Conservation (phyloP, 2,113 vertebrate species). For the Halcyon malimbica region DNA sequence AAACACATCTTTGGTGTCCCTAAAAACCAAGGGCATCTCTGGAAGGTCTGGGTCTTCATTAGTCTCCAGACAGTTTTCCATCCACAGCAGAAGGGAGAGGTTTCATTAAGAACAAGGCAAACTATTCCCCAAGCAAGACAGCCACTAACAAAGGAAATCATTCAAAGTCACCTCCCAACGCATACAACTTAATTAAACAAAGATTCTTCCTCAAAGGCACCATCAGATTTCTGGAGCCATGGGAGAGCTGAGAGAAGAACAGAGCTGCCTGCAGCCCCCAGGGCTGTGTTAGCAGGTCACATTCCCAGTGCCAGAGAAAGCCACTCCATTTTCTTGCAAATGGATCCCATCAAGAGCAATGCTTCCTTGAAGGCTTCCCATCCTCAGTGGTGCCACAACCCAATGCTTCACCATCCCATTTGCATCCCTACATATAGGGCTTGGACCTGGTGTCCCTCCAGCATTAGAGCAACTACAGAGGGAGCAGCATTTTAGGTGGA, state of each 20-base stretch:
- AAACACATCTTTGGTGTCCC: not conserved
- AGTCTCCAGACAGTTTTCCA: not conserved
- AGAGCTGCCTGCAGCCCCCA: not conserved
- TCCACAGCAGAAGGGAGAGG: not conserved
- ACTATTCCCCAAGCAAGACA: not conserved
- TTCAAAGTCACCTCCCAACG: not conserved
- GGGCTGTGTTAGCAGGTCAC: not conserved
- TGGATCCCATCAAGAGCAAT: not conserved
- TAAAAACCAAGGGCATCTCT: not conserved
- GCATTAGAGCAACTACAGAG: not conserved
- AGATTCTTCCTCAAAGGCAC: not conserved
- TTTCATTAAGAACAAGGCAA: not conserved
- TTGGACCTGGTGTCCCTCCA: not conserved
- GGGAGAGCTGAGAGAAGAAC: not conserved
- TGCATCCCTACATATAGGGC: not conserved
- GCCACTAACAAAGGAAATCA: conserved; percentile 15
- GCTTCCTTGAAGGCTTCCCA: not conserved
- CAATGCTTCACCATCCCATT: not conserved
- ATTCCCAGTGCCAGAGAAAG: not conserved
- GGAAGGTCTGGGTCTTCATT: not conserved
- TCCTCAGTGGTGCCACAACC: not conserved
- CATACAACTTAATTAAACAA: not conserved
- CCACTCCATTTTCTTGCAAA: not conserved
- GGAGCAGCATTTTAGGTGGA: not conserved
- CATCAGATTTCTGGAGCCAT: conserved; percentile 25